Conservation (phyloP, 2,797 vertebrate species). For the Xiphophorus birchmanni region DNA sequence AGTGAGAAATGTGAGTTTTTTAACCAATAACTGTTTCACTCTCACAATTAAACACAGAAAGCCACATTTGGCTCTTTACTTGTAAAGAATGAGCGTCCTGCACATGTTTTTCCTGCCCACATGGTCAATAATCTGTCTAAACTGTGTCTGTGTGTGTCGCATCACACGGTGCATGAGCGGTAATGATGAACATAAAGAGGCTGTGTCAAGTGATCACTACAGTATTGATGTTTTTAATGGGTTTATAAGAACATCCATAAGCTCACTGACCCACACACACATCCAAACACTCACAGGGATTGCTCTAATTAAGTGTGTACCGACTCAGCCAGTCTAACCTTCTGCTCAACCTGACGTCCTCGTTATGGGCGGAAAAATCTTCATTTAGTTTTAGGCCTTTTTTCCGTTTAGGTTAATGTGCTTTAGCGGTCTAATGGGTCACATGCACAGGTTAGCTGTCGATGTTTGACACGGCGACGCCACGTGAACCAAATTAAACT, state of each 20-base stretch:
- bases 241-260: conserved; percentile 34
- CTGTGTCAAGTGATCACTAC: conserved; percentile 52
- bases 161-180: conserved; percentile 47
- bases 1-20: background rate
- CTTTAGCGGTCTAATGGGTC: conserved; percentile 11
- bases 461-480: background rate
- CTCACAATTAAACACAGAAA: background rate
- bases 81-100: conserved; percentile 55
- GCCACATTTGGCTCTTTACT: conserved; percentile 44
- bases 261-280: background rate
- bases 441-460: background rate
- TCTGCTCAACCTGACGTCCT: conserved; percentile 26
- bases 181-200: conserved; percentile 65
- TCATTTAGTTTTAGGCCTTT: conserved; percentile 32
- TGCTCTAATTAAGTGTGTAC: conserved; percentile 46
- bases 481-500: conserved; percentile 4
- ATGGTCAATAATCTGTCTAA: conserved; percentile 19
- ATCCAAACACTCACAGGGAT: conserved; percentile 5
- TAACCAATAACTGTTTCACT: background rate
- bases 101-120: conserved; percentile 24
- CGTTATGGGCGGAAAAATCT: conserved; percentile 42
- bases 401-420: conserved; percentile 30
- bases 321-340: conserved; percentile 33
- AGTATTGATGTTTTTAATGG: conserved; percentile 70
- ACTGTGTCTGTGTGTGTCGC: conserved; percentile 12